Evolutionary conservation across 2,113 vertebrate genomes (phyloP).

Genomic region (Xenus cinereus): DNA sequence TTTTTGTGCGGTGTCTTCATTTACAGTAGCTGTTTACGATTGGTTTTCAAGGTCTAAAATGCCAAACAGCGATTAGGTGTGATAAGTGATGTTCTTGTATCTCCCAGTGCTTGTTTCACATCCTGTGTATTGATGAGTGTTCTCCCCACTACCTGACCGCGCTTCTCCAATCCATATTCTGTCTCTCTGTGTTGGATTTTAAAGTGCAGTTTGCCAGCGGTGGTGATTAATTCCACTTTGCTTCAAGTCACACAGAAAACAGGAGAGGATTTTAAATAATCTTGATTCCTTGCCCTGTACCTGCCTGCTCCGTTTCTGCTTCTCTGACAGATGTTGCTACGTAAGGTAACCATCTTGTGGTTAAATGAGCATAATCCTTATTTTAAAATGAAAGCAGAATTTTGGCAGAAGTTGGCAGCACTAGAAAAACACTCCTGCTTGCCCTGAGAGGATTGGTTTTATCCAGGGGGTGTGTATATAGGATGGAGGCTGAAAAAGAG

Average conservation of each 20-base stretch:
- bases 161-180: background rate
- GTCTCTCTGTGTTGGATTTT: background rate
- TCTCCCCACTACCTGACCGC: background rate
- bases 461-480: background rate
- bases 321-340: background rate
- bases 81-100: background rate
- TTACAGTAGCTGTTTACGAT: background rate
- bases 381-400: background rate
- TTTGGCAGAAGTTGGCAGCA: background rate
- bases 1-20: background rate
- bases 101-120: background rate
- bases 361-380: background rate
- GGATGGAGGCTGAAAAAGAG: constrained; percentile 1
- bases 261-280: background rate
- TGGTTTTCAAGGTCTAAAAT: background rate
- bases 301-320: background rate
- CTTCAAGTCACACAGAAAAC: background rate
- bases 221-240: background rate
- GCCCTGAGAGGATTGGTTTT: background rate
- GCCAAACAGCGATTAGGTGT: background rate
- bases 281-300: background rate
- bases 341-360: background rate
- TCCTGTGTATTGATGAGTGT: background rate
- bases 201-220: background rate
- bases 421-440: background rate